Evolutionary conservation across 2,113 vertebrate species (phyloP).

Genomic region (Sapayoa aenigma): DNA sequence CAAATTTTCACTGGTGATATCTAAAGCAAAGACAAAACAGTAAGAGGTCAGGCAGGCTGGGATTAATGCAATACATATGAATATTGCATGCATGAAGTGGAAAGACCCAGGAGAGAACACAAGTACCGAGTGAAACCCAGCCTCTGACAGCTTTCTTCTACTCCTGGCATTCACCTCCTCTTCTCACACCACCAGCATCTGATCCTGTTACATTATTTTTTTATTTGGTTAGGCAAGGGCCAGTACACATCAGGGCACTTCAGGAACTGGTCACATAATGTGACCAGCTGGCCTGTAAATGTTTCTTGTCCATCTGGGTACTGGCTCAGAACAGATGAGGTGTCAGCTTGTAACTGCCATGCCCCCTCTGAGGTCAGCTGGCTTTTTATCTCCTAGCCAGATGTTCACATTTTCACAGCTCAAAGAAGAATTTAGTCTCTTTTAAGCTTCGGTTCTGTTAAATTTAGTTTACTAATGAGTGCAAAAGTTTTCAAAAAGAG

Average conservation of each 20-base stretch:
- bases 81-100: neutral
- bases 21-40: slow-evolving; percentile 60
- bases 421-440: neutral
- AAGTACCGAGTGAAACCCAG: neutral
- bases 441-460: neutral
- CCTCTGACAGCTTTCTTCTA: neutral
- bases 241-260: neutral
- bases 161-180: neutral
- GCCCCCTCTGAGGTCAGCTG: neutral
- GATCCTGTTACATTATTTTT: neutral
- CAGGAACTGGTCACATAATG: neutral
- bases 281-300: neutral
- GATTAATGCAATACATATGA: neutral
- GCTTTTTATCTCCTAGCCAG: neutral
- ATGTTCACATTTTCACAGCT: neutral
- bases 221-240: neutral
- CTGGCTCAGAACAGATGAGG: neutral
- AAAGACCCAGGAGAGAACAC: neutral
- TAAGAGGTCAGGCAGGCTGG: neutral
- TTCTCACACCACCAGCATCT: neutral
- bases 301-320: neutral
- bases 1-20: slow-evolving; percentile 96
- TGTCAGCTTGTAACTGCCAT: neutral
- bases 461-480: neutral
- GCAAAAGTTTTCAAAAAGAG: neutral